Evolutionary conservation across 2,888 invertebrate genomes (phyloP).

Genomic region (Cephalotes varians): DNA sequence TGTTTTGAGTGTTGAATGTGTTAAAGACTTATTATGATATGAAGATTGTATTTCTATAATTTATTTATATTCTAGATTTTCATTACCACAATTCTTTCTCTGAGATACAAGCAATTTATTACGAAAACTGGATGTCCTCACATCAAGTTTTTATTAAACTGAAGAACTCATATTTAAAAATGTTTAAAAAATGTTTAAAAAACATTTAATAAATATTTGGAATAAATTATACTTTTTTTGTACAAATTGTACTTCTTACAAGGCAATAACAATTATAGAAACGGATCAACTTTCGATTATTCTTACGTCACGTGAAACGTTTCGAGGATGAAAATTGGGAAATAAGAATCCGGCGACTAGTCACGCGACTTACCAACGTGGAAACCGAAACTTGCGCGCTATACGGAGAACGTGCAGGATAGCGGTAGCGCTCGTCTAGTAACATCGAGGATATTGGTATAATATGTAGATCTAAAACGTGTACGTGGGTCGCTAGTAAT

Average conservation of each 20-base stretch:
- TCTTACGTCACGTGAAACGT: background rate
- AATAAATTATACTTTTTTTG: background rate
- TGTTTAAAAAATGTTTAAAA: background rate
- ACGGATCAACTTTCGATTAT: background rate
- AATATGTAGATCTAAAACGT: conserved; percentile 76
- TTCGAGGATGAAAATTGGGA: conserved; percentile 14
- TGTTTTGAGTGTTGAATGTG: background rate
- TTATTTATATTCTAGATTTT: background rate
- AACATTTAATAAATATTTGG: background rate
- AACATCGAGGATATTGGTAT: conserved; percentile 75
- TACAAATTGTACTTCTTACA: background rate
- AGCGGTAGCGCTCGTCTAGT: conserved; percentile 70
- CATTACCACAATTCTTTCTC: background rate
- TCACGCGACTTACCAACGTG: conserved; percentile 12
- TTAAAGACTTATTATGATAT: background rate
- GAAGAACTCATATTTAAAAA: background rate
- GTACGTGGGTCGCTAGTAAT: conserved; percentile 81
- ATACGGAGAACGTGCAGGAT: conserved; percentile 61
- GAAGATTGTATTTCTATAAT: background rate
- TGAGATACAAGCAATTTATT: background rate
- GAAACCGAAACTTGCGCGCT: conserved; percentile 38
- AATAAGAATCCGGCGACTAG: background rate
- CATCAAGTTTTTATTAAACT: background rate
- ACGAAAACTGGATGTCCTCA: background rate
- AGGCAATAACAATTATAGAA: background rate